Base-by-base conservation (phyloP, 1,140 invertebrate genomes). In the Vanessa tameamea region DNA sequence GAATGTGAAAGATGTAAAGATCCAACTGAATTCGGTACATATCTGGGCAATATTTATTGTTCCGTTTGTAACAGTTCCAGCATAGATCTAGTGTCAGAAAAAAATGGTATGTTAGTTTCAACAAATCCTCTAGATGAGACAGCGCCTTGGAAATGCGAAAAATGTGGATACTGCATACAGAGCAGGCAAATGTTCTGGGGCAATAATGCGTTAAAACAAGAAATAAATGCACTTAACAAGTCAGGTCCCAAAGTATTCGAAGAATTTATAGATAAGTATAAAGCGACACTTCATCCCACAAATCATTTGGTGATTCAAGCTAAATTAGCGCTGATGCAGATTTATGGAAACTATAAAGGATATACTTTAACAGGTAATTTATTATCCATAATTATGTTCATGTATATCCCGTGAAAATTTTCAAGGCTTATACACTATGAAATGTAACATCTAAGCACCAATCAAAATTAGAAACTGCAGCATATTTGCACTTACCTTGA, bases 301-400 rank as follows among this genome's bases (percentile, higher is more conserved):
- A 96, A 96, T 77, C 94, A 94, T 78, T 94, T 95, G 75, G 86
- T 95, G 2, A 86, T 95, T n/a, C 94, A 95, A 82, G 94, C 95
- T 3, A 96, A 96, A 85, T 94, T 95, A 76, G 94, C 95, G 0
- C 87, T 96, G 20, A 91, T 94, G 23, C 95, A 96, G 82, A 90
- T 96, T 73, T 96, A 96, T 87, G 95, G 95, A 31, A 94, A 93
- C 84, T 87, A 93, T 15, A 89, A 93, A 71, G 94, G 94, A 61
- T 95, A 92, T 74, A 80, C 81, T 0, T 86, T 95, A 68, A 83
- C 92, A 79, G 94, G 95, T 95, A 89, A 86, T 47, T 47, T 64
- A 57, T 26, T 11, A 57, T 26, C 79, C 50, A 53, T 82, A 31
- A 31, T 31, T 31, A 50, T 66, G 47, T 26, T 3, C 20, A 23